Base-by-base conservation (phyloP, 2,888 invertebrate genomes). In the Amiota mariae region DNA sequence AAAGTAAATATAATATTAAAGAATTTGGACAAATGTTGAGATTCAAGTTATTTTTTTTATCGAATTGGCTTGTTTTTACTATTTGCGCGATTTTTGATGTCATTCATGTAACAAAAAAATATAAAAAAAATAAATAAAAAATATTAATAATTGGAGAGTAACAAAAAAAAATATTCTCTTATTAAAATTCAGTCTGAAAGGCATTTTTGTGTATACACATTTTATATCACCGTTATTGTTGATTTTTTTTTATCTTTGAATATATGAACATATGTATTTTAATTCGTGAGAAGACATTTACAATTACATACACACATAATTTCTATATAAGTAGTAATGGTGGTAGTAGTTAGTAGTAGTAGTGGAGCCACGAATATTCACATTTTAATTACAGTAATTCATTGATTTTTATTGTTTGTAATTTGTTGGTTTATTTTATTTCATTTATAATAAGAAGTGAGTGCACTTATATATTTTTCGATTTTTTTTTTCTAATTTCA, bases 111-210 rank as follows among this genome's bases (percentile, higher is more conserved):
- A 63, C 13, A 13, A 63, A 15, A 13, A 13, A 63, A 15, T n/a
- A 63, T n/a, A n/a, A n/a, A n/a, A n/a, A n/a, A n/a, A n/a, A n/a
- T n/a, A n/a, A n/a, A n/a, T n/a, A n/a, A n/a, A n/a, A n/a, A n/a
- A n/a, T n/a, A n/a, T n/a, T n/a, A 63, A 18, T n/a, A n/a, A 59
- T 20, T 13, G 18, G 46, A 12, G 12, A 48, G 66, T 48, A 66
- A 66, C 15, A 48, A 48, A 66, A 24, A 36, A 61, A 61, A 47
- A 67, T 51, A 68, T 84, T 82, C 77, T 75, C 79, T 81, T 85
- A 83, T 82, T 85, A 85, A 83, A 83, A 83, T 83, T 83, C 83
- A 83, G 83, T 83, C 83, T 83, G 83, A 83, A 83, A 83, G 85
- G 85, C 85, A 83, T 85, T 85, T 82, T 82, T 81, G 80, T 81